Evolutionary conservation across 2,888 invertebrate genomes (phyloP).

Genomic region (Dynastes maya): DNA sequence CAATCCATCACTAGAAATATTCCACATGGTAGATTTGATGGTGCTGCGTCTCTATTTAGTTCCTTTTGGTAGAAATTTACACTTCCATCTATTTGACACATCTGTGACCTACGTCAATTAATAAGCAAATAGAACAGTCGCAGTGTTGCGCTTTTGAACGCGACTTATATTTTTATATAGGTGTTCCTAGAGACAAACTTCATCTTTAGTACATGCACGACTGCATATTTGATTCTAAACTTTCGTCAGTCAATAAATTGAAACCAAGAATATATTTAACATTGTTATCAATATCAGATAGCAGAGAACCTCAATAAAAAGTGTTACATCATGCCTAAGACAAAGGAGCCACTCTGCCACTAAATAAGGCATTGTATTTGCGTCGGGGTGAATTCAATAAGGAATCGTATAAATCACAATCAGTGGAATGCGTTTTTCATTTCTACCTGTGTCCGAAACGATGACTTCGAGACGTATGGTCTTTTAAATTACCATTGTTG

Average conservation of each 20-base stretch:
- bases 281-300: constrained; percentile 32
- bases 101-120: too few relatives aligned
- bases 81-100: too few relatives aligned
- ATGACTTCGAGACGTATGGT: constrained; percentile 62
- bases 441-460: constrained; percentile 56
- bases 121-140: too few relatives aligned
- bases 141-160: too few relatives aligned
- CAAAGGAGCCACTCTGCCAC: constrained; percentile 37
- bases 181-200: too few relatives aligned
- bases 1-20: too few relatives aligned
- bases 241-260: neutral
- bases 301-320: constrained; percentile 36
- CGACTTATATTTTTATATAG: too few relatives aligned
- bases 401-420: constrained; percentile 58
- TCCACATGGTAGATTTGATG: too few relatives aligned
- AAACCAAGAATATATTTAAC: neutral
- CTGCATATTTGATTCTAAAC: neutral
- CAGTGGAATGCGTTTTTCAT: constrained; percentile 58
- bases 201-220: too few relatives aligned
- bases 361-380: constrained; percentile 44
- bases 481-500: constrained; percentile 64
- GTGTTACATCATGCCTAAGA: constrained; percentile 40
- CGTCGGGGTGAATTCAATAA: constrained; percentile 45
- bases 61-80: too few relatives aligned
- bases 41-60: too few relatives aligned